Conservation (phyloP, 2,113 vertebrate species). For the Callorhinus ursinus region DNA sequence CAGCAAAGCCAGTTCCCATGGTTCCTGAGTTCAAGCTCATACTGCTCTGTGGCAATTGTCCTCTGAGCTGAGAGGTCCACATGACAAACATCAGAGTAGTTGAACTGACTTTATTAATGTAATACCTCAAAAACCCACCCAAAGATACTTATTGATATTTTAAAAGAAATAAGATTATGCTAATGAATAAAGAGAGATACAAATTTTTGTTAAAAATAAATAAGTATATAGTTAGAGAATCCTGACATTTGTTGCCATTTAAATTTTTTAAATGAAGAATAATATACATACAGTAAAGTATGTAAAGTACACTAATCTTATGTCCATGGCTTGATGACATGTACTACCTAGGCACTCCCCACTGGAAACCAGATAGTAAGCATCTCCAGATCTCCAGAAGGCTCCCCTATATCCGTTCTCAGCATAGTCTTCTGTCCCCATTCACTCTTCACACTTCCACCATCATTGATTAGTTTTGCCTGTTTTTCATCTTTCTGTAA, state of each 20-base stretch:
- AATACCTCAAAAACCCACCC: neutral
- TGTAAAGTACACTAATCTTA: neutral
- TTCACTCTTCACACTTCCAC: neutral
- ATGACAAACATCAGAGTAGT: neutral
- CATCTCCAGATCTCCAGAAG: neutral
- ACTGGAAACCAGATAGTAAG: neutral
- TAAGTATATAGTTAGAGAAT: neutral
- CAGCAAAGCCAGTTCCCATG: neutral
- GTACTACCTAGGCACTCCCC: neutral
- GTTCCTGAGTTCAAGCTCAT: neutral
- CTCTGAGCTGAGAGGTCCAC: neutral
- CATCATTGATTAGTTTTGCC: neutral
- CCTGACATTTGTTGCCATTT: neutral
- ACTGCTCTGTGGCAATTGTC: rapidly evolving
- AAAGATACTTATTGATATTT: neutral
- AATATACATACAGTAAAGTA: too few species aligned
- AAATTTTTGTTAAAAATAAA: neutral
- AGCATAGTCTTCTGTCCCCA: rapidly evolving
- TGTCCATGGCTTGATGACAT: neutral
- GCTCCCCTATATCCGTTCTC: neutral
- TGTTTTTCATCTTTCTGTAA: neutral
- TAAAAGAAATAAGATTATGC: neutral
- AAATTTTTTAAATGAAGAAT: neutral
- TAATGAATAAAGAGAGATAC: neutral
- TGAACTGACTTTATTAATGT: neutral